A percentile compares a stretch with the other conserved stretches of the same genome.
Evolutionary conservation across 2,113 vertebrate genomes (phyloP).

Genomic region (Poicephalus gulielmi): DNA sequence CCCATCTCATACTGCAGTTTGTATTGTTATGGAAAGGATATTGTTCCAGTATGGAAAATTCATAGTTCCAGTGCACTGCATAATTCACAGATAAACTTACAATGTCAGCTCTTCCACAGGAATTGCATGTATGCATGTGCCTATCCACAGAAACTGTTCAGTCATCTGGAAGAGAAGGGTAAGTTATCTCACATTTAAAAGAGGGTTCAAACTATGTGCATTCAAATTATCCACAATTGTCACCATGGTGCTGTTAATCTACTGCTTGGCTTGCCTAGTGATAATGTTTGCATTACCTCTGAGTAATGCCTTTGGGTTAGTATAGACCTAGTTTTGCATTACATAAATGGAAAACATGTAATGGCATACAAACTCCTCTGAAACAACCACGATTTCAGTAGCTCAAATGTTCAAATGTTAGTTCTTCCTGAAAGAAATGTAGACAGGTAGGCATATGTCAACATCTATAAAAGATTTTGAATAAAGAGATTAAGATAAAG

Average conservation of each 20-base stretch:
- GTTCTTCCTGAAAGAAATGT: not conserved
- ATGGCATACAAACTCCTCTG: not conserved
- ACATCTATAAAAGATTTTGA: not conserved
- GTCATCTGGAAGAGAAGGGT: not conserved
- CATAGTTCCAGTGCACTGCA: not conserved
- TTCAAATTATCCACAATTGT: not conserved
- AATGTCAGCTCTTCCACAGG: not conserved
- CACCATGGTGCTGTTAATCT: not conserved
- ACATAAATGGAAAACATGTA: not conserved
- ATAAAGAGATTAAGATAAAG: conserved; percentile 19
- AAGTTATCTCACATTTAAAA: not conserved
- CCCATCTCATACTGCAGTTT: not conserved
- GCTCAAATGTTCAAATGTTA: not conserved
- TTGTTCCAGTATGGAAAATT: not conserved
- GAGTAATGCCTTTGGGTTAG: not conserved
- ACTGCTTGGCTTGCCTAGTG: not conserved
- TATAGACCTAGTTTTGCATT: not conserved
- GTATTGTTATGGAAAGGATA: not conserved
- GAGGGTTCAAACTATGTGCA: not conserved
- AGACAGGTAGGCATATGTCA: not conserved
- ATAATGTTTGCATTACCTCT: not conserved
- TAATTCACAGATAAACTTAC: not conserved
- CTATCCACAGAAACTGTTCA: not conserved
- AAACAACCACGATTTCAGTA: not conserved
- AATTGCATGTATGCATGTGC: not conserved